A percentile compares a stretch with the other conserved stretches of the same genome.
These are phyloP conservation scores for Haemorhous mexicanus DNA, from an alignment of 2,113 vertebrate genomes.

Conservation along the genomic window DNA sequence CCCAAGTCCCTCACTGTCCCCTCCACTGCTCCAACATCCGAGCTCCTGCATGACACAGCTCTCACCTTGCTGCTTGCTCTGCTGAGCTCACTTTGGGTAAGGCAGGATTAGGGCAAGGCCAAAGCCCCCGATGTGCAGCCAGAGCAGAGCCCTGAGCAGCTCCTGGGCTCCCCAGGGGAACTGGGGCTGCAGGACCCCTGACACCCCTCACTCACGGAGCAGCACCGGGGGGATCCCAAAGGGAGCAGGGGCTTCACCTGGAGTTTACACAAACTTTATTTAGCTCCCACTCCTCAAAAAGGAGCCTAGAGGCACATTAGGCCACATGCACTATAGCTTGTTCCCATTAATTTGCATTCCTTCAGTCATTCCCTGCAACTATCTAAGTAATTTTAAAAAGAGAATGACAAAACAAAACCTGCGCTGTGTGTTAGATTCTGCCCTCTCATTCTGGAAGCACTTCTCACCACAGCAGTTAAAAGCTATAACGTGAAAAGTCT, in stretches of 20 bases:
- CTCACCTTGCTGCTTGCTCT: neutral
- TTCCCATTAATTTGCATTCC: neutral
- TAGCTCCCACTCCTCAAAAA: neutral
- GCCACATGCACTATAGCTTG: no score
- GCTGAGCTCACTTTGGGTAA: neutral
- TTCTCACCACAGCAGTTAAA: neutral
- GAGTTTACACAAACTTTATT: neutral
- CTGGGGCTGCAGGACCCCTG: no score
- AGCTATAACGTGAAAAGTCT: neutral
- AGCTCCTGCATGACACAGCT: no score
- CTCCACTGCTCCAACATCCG: accelerated
- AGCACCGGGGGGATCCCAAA: neutral
- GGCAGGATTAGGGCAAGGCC: neutral
- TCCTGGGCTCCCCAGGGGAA: accelerated
- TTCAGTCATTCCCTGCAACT: neutral
- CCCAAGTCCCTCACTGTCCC: neutral
- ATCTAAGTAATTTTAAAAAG: neutral
- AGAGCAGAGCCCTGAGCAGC: neutral
- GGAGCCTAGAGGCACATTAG: neutral
- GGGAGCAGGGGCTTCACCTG: neutral
- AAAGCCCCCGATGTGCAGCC: neutral
- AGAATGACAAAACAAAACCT: neutral
- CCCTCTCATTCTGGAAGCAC: neutral
- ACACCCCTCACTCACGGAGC: no score
- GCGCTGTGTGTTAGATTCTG: neutral